Base-by-base conservation (phyloP, 1,140 invertebrate genomes). In the Chlorops oryzae region DNA sequence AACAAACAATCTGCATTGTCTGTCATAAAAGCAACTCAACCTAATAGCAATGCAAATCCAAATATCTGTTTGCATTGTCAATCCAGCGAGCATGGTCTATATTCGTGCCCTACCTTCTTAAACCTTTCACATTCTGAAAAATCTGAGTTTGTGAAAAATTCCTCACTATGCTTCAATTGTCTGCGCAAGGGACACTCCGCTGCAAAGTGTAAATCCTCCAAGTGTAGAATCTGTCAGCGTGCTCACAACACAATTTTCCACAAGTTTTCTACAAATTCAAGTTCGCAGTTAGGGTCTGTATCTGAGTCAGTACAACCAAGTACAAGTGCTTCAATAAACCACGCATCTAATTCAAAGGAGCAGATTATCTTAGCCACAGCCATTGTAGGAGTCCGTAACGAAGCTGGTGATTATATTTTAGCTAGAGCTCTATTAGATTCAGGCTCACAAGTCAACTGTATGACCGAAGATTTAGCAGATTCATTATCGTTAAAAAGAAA, bases 391-490 rank as follows among this genome's bases (percentile, higher is more conserved):
- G 32, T 50, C 10, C 22, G 22, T 3, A 24, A 23, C 17, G 24
- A 17, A 3, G 24, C 27, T 37, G 49, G 49, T 2, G n/a, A 44
- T 22, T 43, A 13, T 37, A 13, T 43, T 17, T 13, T 35, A 20
- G 48, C 48, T 15, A 42, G 40, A 50, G 40, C 27, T 13, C 34
- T 50, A 12, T 37, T 50, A 5, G 48, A 50, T 44, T 50, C 40
- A 9, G 28, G 49, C 20, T 50, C 49, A 24, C 40, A 50, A 43
- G 12, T 41, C 10, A 44, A 50, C 35, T 35, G 24, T 12, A 50
- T 44, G n/a, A 50, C 40, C 12, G 49, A 44, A 34, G 40, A 50
- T 22, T 32, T 50, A 22, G 18, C 32, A 17, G 40, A 50, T 22
- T 23, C 13, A 21, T 32, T 50, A n/a, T 22, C 20, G 22, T 3